phyloP scores from a whole-genome alignment of 2,113 vertebrate genomes.

The Saiga tatarica region DNA sequence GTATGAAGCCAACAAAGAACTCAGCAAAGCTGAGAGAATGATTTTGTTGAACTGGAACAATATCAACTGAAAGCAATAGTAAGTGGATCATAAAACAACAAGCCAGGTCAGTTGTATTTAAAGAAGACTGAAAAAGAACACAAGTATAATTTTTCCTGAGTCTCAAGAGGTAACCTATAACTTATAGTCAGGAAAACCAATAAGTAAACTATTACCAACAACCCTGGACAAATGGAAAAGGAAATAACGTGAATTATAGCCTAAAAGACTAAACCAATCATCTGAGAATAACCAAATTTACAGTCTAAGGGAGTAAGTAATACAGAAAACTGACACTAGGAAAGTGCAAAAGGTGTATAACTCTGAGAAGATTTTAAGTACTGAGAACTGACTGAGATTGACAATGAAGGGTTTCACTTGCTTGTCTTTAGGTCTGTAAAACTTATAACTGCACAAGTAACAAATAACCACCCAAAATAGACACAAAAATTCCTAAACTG shows the following conservation, averaged over 20 bases:
- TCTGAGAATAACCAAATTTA: constrained; percentile 64
- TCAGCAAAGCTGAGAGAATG: not conserved
- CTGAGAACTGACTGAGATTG: constrained; percentile 32
- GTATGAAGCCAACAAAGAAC: not conserved
- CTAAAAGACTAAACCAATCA: constrained; percentile 52
- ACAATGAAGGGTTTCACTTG: not conserved
- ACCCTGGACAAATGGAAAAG: constrained; percentile 24
- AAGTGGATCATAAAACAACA: constrained; percentile 13
- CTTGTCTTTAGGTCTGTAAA: constrained; percentile 9
- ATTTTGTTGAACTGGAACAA: not conserved
- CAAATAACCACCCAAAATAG: not conserved
- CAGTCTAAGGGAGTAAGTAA: constrained; percentile 42
- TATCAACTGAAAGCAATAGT: not conserved
- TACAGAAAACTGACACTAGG: not conserved
- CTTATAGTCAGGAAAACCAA: constrained; percentile 11
- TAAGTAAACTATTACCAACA: constrained; percentile 44
- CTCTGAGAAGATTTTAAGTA: not conserved
- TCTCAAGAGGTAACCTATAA: constrained; percentile 22
- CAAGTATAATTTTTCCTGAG: not conserved
- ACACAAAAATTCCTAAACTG: not conserved
- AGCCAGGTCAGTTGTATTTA: not conserved
- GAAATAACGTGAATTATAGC: constrained; percentile 46
- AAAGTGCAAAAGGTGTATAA: not conserved
- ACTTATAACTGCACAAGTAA: not conserved
- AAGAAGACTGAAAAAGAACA: constrained; percentile 31